Percentiles rank a stretch among this genome's conserved stretches.
These are phyloP conservation scores for Gavia stellata DNA, from an alignment of 2,113 vertebrate species.

Conservation along the genomic window DNA sequence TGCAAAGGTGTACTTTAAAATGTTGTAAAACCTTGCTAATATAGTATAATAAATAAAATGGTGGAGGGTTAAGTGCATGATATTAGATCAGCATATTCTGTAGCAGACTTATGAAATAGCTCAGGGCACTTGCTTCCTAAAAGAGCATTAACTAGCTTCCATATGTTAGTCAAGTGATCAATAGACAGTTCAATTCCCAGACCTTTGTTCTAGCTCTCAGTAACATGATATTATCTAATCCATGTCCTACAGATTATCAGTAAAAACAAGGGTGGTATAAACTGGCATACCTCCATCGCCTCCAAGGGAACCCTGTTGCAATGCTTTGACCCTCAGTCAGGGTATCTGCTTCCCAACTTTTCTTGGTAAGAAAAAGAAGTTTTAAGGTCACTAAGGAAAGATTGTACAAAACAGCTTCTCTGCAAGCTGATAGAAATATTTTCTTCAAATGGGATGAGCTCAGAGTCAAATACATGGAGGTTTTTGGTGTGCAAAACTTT, in stretches of 20 bases:
- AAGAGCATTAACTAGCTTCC: neutral
- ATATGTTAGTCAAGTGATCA: neutral
- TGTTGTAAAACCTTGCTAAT: slow-evolving; percentile 20
- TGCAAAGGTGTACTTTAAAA: neutral
- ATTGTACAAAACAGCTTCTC: neutral
- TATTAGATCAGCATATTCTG: slow-evolving; percentile 14
- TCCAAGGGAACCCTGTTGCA: neutral
- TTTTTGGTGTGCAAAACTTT: neutral
- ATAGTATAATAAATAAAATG: slow-evolving; percentile 34
- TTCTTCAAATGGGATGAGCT: neutral
- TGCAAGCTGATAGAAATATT: neutral
- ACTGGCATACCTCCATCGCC: neutral
- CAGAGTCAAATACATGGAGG: neutral
- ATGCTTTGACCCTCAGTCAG: neutral
- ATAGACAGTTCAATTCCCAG: neutral
- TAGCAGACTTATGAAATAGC: neutral
- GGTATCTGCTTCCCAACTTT: neutral
- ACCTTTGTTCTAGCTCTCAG: neutral
- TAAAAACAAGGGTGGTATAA: neutral
- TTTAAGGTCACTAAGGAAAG: neutral
- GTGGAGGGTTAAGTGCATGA: neutral
- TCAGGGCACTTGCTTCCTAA: neutral
- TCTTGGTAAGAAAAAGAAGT: neutral
- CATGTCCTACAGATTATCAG: neutral
- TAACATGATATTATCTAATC: neutral